phyloP scores from a whole-genome alignment of 2,113 vertebrate genomes.

The Miniopterus natalensis region DNA sequence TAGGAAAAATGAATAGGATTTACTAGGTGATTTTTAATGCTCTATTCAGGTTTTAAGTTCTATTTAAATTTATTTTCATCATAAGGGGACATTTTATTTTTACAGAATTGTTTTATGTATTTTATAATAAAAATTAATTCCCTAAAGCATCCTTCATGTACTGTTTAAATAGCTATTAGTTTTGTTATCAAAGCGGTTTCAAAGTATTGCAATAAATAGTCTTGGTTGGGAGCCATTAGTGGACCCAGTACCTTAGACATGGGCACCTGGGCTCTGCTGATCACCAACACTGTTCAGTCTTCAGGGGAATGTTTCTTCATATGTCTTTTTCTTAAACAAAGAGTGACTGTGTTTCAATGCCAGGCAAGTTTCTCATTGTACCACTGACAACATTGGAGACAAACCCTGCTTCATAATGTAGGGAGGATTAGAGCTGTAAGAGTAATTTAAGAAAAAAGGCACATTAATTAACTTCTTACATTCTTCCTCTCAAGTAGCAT shows the following conservation, averaged over 20 bases:
- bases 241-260: neutral
- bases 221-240: neutral
- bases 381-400: neutral
- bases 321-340: slow-evolving; percentile 10
- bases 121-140: neutral
- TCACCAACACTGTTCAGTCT: neutral
- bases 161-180: neutral
- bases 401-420: neutral
- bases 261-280: neutral
- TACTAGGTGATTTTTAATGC: neutral
- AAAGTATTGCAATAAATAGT: neutral
- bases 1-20: neutral
- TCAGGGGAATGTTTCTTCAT: neutral
- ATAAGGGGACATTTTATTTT: neutral
- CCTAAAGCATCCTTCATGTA: neutral
- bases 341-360: neutral
- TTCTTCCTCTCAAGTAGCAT: neutral
- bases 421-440: neutral
- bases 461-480: slow-evolving; percentile 12
- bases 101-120: neutral
- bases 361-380: neutral
- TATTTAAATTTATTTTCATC: neutral
- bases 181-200: neutral
- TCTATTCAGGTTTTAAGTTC: neutral
- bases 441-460: neutral